phyloP scores from a whole-genome alignment of 2,797 vertebrate genomes.

The Potorous gilbertii region DNA sequence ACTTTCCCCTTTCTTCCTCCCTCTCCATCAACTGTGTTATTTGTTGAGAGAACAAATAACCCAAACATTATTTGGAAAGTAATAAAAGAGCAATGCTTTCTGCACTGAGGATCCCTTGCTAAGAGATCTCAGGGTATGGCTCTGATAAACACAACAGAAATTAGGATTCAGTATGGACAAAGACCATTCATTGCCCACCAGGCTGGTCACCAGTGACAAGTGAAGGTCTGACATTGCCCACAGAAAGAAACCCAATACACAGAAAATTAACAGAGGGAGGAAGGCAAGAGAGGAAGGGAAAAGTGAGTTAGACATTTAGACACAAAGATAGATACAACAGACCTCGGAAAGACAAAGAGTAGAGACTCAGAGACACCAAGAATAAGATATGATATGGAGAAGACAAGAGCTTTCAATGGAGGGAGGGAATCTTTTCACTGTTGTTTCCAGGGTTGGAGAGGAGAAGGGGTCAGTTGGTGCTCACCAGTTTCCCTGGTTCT shows the following conservation, averaged over 20 bases:
- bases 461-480: neutral
- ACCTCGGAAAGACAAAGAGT: neutral
- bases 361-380: neutral
- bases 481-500: neutral
- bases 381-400: neutral
- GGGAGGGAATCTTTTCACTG: neutral
- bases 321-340: neutral
- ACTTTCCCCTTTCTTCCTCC: neutral
- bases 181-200: neutral
- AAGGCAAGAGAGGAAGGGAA: neutral
- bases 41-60: conserved; percentile 27
- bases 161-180: neutral
- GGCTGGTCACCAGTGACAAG: neutral
- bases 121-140: neutral
- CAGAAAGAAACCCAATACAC: neutral
- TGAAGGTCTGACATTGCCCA: neutral
- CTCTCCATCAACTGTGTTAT: conserved; percentile 2
- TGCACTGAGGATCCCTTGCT: neutral
- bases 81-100: conserved; percentile 18
- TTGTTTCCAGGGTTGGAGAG: neutral
- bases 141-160: neutral
- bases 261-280: neutral
- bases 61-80: conserved; percentile 36
- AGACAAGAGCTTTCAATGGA: neutral
- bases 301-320: neutral